phyloP scores from a whole-genome alignment of 2,113 vertebrate species.

The Sphaerodactylus townsendi region DNA sequence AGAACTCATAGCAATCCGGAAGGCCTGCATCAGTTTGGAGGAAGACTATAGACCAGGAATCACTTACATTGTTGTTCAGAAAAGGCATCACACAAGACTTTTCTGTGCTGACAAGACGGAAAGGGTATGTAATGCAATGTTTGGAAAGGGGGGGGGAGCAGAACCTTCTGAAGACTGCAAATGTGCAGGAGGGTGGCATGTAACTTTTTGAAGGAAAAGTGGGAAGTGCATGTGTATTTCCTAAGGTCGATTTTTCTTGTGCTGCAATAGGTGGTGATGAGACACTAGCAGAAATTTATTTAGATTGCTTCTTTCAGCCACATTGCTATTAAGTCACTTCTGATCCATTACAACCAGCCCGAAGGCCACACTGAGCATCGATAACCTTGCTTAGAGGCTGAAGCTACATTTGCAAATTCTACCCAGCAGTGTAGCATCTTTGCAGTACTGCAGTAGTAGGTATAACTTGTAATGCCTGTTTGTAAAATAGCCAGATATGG shows the following conservation, averaged over 20 bases:
- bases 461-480: background rate
- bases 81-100: constrained; percentile 96
- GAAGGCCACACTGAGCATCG: background rate
- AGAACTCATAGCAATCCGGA: constrained; percentile 96
- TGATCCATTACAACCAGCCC: background rate
- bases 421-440: background rate
- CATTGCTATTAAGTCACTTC: too few species aligned
- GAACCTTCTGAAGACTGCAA: constrained; percentile 4
- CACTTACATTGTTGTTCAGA: constrained; percentile 99
- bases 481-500: background rate
- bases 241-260: background rate
- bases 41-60: constrained; percentile 98
- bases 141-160: background rate
- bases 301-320: too few species aligned
- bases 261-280: background rate
- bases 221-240: background rate
- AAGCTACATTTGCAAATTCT: background rate
- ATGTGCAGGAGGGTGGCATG: background rate
- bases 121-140: constrained; percentile 79
- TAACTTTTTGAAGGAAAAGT: background rate
- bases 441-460: background rate
- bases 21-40: constrained; percentile 98
- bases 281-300: background rate
- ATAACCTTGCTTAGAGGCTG: background rate
- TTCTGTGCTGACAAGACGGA: constrained; percentile 99